Conservation (phyloP, 2,888 invertebrate species). For the Unio pictorum region DNA sequence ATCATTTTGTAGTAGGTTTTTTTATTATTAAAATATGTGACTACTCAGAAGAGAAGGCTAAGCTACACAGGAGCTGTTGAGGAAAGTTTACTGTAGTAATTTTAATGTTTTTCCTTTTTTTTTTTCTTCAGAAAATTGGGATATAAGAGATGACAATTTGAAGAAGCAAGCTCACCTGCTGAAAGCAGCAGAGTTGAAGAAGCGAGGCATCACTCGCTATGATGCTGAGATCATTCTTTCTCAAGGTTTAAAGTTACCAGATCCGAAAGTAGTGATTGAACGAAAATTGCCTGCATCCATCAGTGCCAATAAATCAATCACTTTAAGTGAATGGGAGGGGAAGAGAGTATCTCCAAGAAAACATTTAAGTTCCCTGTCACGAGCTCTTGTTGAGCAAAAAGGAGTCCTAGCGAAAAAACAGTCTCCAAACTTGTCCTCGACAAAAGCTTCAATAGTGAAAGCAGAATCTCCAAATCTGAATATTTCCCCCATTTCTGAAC, state of each 20-base stretch:
- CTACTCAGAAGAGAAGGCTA: too few species aligned
- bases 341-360: constrained; percentile 28
- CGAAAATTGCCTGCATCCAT: constrained; percentile 23
- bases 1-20: too few species aligned
- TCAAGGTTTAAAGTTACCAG: constrained; percentile 63
- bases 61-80: too few species aligned
- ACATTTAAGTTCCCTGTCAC: constrained; percentile 33
- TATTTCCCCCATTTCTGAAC: background rate
- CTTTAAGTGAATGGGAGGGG: constrained; percentile 24
- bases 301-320: constrained; percentile 22
- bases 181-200: constrained; percentile 63
- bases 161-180: constrained; percentile 65
- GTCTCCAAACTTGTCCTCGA: background rate
- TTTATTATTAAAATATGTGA: too few species aligned
- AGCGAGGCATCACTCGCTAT: constrained; percentile 67
- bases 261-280: constrained; percentile 50
- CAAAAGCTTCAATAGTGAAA: background rate
- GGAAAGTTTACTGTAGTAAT: too few species aligned
- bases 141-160: constrained; percentile 63
- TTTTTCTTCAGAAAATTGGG: constrained; percentile 59
- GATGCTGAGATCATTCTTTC: constrained; percentile 69
- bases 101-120: background rate
- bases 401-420: background rate
- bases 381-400: constrained; percentile 5
- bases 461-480: background rate